Percentiles rank a stretch among this genome's conserved stretches.
phyloP scores from a whole-genome alignment of 2,113 vertebrate species.

The Ellobius talpinus region DNA sequence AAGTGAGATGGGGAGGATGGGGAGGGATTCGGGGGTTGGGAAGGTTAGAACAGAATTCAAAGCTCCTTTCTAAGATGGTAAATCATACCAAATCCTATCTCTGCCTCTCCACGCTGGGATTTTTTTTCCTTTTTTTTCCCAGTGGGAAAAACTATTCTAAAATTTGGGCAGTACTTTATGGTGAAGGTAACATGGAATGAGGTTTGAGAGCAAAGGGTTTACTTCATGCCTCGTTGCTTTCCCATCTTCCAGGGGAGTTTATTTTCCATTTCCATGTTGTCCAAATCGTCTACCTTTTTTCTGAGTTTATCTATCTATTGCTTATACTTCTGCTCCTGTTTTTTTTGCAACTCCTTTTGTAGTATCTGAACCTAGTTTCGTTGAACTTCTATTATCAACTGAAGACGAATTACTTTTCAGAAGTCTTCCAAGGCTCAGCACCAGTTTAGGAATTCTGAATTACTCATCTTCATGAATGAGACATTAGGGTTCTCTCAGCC shows the following conservation, averaged over 20 bases:
- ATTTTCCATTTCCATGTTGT: not conserved
- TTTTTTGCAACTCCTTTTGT: not conserved
- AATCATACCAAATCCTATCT: not conserved
- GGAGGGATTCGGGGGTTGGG: too few species aligned
- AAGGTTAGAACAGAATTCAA: not conserved
- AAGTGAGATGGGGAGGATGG: too few species aligned
- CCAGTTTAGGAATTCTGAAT: not conserved
- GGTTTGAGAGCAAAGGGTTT: not conserved
- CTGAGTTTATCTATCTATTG: not conserved
- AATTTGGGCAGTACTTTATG: not conserved
- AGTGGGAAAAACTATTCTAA: not conserved
- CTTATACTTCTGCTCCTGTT: not conserved
- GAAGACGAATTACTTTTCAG: not conserved
- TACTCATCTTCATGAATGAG: too few species aligned
- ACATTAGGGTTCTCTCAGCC: not conserved
- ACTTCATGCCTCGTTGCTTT: not conserved
- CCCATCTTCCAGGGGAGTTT: too few species aligned
- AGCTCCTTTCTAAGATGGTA: not conserved
- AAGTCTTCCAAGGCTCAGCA: not conserved
- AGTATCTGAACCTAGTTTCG: not conserved
- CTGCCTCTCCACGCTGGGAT: not conserved
- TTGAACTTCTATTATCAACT: not conserved
- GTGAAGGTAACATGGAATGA: fast-evolving
- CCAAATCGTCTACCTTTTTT: not conserved
- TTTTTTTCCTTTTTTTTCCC: too few species aligned